These are phyloP conservation scores for Invenusta paracnida DNA, from an alignment of 2,888 invertebrate genomes.

Conservation along the genomic window DNA sequence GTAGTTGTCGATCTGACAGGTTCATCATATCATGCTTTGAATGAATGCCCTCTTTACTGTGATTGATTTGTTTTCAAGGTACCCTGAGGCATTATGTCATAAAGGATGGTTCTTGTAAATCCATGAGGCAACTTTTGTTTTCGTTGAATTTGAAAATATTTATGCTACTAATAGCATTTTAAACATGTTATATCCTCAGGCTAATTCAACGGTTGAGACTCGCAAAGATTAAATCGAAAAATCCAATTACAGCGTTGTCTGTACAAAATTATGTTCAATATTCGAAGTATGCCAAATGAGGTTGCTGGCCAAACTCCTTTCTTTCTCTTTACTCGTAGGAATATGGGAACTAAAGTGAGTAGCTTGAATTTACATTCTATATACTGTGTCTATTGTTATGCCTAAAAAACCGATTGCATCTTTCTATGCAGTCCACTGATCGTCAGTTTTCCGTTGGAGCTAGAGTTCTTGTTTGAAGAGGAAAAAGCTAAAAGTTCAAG, in stretches of 20 bases:
- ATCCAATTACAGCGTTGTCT: not conserved
- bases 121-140: not conserved
- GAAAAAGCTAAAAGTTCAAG: conserved; percentile 17
- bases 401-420: conserved; percentile 1
- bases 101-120: not conserved
- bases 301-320: conserved; percentile 28
- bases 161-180: not conserved
- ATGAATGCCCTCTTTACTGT: not conserved
- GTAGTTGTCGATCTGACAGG: conserved; percentile 6
- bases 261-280: not conserved
- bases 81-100: not conserved
- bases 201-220: not conserved
- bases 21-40: not conserved
- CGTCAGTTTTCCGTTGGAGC: conserved; percentile 2
- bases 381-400: conserved; percentile 17
- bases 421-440: conserved; percentile 1
- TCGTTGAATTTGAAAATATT: not conserved
- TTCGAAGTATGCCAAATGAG: not conserved
- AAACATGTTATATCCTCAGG: conserved; percentile 17
- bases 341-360: conserved; percentile 19
- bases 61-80: conserved; percentile 19
- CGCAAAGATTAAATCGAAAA: not conserved
- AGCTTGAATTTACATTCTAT: conserved; percentile 25
- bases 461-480: conserved; percentile 27
- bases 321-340: conserved; percentile 5